Percentiles rank a stretch among this genome's conserved stretches.
Conservation (phyloP, 2,113 vertebrate species). For the Nerophis ophidion region DNA sequence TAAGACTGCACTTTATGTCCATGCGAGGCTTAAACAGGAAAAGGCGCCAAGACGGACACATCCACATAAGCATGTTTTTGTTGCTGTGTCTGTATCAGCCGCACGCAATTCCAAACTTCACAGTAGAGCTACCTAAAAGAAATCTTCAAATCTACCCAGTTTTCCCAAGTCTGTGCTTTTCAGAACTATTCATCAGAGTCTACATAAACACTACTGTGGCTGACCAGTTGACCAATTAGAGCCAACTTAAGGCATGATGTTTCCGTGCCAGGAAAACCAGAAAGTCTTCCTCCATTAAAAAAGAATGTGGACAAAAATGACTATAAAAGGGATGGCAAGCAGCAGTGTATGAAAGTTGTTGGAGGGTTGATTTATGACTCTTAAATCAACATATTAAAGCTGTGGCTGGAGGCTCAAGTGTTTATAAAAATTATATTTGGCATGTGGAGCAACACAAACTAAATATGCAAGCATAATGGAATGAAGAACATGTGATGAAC, state of each 20-base stretch:
- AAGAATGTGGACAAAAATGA: neutral
- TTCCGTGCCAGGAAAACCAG: slow-evolving; percentile 1
- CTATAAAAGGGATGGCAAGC: slow-evolving; percentile 7
- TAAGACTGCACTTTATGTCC: slow-evolving; percentile 57
- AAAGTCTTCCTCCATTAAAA: slow-evolving; percentile 3
- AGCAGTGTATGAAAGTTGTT: neutral
- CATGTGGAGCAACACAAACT: neutral
- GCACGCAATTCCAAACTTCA: neutral
- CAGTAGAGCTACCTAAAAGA: neutral
- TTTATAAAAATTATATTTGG: neutral
- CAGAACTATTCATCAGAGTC: neutral
- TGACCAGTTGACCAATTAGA: neutral
- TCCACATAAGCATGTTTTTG: slow-evolving; percentile 1
- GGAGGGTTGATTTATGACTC: slow-evolving; percentile 4
- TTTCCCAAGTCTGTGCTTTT: neutral
- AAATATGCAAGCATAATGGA: neutral
- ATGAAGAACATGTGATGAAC: neutral
- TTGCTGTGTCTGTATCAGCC: neutral
- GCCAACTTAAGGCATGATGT: neutral
- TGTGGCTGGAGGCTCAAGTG: neutral
- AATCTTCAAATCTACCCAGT: neutral
- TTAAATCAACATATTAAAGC: slow-evolving; percentile 6
- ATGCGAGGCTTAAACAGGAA: slow-evolving; percentile 69
- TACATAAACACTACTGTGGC: neutral
- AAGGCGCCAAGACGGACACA: slow-evolving; percentile 31